A percentile compares a stretch with the other conserved stretches of the same genome.
phyloP scores from a whole-genome alignment of 2,113 vertebrate species.

The Peromyscus californicus region DNA sequence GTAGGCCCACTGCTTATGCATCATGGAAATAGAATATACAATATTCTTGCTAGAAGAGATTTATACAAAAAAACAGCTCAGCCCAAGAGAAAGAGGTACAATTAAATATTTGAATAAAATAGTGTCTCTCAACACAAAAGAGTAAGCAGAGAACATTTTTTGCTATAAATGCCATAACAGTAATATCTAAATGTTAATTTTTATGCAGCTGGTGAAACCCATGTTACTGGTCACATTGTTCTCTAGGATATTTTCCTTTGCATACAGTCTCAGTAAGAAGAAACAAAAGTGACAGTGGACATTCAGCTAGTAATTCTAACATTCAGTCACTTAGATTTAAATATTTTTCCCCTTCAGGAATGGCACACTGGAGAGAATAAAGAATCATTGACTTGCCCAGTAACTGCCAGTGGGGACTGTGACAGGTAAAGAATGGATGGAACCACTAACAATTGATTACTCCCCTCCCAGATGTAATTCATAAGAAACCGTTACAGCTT shows the following conservation, averaged over 20 bases:
- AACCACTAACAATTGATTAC: not conserved
- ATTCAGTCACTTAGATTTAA: not conserved
- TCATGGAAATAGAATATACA: not conserved
- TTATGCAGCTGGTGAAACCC: not conserved
- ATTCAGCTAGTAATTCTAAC: not conserved
- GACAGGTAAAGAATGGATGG: not conserved
- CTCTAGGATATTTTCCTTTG: not conserved
- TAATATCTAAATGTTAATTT: not conserved
- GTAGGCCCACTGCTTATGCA: not conserved
- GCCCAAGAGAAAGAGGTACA: slow-evolving; percentile 39
- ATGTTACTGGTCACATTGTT: not conserved
- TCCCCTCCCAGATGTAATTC: not conserved
- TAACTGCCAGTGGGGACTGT: not conserved
- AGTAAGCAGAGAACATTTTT: not conserved
- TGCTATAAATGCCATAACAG: not conserved
- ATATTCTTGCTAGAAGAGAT: slow-evolving; percentile 19
- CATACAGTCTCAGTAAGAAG: not conserved
- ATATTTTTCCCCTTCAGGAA: not conserved
- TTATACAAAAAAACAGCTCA: not conserved
- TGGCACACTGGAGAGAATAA: not conserved
- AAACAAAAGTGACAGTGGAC: slow-evolving; percentile 1
- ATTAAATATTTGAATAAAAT: slow-evolving; percentile 51
- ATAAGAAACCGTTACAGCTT: not conserved
- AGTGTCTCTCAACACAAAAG: not conserved
- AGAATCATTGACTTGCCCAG: not conserved